Conservation (phyloP, 1,140 invertebrate genomes). For the Panagrolaimus sp. region DNA sequence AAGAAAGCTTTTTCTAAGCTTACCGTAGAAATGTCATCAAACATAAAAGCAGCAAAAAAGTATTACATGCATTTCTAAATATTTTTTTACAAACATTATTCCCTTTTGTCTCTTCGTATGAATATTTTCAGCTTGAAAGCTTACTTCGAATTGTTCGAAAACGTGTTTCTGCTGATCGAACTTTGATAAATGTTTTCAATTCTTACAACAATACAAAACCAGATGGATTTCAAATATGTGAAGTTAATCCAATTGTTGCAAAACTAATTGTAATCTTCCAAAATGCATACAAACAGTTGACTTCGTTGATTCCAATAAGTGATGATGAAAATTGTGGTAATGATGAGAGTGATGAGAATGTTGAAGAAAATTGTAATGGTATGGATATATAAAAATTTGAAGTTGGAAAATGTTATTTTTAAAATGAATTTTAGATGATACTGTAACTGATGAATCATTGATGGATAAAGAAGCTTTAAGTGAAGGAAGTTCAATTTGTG, state of each 20-base stretch:
- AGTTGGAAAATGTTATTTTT: slow-evolving; percentile 18
- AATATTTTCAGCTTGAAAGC: slow-evolving; percentile 29
- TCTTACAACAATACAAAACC: slow-evolving; percentile 33
- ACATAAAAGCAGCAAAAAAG: too few relatives aligned
- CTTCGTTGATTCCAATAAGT: neutral
- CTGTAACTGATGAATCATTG: neutral
- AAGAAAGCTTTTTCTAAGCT: too few relatives aligned
- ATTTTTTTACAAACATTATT: too few relatives aligned
- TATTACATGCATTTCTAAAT: neutral
- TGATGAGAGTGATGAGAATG: slow-evolving; percentile 7
- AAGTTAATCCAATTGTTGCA: slow-evolving; percentile 41
- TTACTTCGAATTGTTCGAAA: slow-evolving; percentile 38
- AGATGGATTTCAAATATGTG: slow-evolving; percentile 34
- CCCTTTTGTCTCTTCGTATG: too few relatives aligned
- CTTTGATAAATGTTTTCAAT: slow-evolving; percentile 39
- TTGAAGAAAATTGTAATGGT: slow-evolving; percentile 8
- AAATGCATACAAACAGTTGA: slow-evolving; percentile 38
- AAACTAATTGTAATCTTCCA: slow-evolving; percentile 41
- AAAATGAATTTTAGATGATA: neutral
- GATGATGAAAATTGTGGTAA: neutral
- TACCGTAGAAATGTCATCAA: too few relatives aligned
- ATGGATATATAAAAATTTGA: slow-evolving; percentile 1
- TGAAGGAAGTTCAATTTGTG: neutral
- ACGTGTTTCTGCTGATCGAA: slow-evolving; percentile 33
- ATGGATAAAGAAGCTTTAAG: neutral